A percentile compares a stretch with the other conserved stretches of the same genome.
Conservation (phyloP, 1,140 invertebrate species). For the Sarcophaga peregrina region DNA sequence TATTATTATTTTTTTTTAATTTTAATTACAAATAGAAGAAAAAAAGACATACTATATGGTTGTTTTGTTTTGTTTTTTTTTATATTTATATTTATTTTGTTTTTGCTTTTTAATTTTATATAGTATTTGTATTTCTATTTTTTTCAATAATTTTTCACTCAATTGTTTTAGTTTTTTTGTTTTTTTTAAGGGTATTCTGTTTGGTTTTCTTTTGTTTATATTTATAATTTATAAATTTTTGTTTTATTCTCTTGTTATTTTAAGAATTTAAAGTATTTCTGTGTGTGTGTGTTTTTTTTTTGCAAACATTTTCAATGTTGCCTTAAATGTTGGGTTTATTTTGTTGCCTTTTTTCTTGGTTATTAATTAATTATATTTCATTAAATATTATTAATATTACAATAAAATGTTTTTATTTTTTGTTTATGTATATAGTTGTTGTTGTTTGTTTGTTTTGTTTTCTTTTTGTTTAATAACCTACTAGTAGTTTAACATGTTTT, state of each 20-base stretch:
- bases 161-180: slow-evolving; percentile 49
- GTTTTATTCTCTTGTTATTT: slow-evolving; percentile 38
- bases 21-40: slow-evolving; percentile 39
- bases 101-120: neutral
- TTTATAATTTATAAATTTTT: too few species aligned
- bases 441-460: slow-evolving; percentile 12
- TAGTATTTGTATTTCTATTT: too few species aligned
- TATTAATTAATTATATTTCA: slow-evolving; percentile 34
- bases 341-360: neutral
- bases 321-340: neutral
- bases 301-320: slow-evolving; percentile 10
- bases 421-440: neutral
- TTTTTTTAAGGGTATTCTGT: slow-evolving; percentile 44
- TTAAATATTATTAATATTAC: slow-evolving; percentile 19
- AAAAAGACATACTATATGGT: slow-evolving; percentile 31
- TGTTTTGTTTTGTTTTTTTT: slow-evolving; percentile 28
- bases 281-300: too few species aligned
- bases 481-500: slow-evolving; percentile 23
- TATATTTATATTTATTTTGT: slow-evolving; percentile 28
- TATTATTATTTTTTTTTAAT: neutral
- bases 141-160: slow-evolving; percentile 43
- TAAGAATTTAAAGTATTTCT: slow-evolving; percentile 48
- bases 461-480: neutral
- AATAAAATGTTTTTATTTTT: slow-evolving; percentile 24
- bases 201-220: slow-evolving; percentile 46